These are phyloP conservation scores for Xanthostigma xanthostigma DNA, from an alignment of 2,888 invertebrate genomes.

Conservation along the genomic window DNA sequence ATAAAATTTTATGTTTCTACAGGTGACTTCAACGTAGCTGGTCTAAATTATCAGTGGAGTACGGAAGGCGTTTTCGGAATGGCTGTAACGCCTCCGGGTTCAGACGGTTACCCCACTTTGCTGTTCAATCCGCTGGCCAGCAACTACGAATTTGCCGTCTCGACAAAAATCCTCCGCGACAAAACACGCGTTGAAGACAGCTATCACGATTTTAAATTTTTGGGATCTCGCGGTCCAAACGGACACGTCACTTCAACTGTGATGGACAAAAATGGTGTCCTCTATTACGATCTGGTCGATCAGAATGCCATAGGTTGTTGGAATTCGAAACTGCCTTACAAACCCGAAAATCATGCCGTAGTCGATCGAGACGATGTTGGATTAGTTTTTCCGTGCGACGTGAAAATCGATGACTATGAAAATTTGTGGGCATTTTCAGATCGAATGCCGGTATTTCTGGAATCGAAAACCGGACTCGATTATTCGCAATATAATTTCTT, in stretches of 20 bases:
- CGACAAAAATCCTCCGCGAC: constrained; percentile 56
- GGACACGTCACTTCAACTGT: constrained; percentile 59
- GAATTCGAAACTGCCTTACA: constrained; percentile 51
- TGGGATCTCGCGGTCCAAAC: constrained; percentile 49
- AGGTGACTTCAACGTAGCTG: constrained; percentile 64
- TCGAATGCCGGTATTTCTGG: constrained; percentile 63
- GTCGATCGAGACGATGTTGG: constrained; percentile 62
- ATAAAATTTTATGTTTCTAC: too few relatives aligned
- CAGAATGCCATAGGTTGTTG: constrained; percentile 74
- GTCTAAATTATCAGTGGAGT: constrained; percentile 74
- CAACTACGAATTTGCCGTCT: constrained; percentile 62
- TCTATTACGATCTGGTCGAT: constrained; percentile 64
- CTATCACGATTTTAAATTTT: constrained; percentile 52
- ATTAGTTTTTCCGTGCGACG: constrained; percentile 63
- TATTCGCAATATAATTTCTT: constrained; percentile 67
- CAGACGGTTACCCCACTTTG: constrained; percentile 53
- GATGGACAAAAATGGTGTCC: constrained; percentile 58
- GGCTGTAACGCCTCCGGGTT: constrained; percentile 47
- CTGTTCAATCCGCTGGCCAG: constrained; percentile 70
- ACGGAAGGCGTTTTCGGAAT: constrained; percentile 71
- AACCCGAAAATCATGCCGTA: constrained; percentile 48
- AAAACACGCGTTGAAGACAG: constrained; percentile 49
- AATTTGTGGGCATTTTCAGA: constrained; percentile 73
- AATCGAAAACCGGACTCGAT: constrained; percentile 45
- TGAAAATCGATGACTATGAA: constrained; percentile 55